Percentiles rank a stretch among this genome's conserved stretches.
These are phyloP conservation scores for Eilema caniola DNA, from an alignment of 2,888 invertebrate genomes.

Conservation along the genomic window DNA sequence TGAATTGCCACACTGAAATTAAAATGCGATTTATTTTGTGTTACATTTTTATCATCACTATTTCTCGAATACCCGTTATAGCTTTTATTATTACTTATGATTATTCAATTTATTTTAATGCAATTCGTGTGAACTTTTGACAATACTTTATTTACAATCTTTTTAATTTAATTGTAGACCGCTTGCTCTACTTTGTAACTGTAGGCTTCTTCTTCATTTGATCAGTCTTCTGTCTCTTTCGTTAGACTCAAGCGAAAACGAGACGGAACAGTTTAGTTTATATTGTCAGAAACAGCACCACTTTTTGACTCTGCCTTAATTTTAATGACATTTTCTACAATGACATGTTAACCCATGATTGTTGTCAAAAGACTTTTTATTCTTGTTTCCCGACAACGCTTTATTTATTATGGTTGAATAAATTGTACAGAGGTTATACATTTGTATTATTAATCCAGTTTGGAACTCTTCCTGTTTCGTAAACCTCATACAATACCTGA, in stretches of 20 bases:
- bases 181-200: no score
- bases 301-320: neutral
- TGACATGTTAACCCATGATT: neutral
- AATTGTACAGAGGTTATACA: slow-evolving; percentile 2
- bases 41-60: neutral
- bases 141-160: neutral
- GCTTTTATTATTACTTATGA: neutral
- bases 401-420: slow-evolving; percentile 4
- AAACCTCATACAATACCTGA: neutral
- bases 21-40: neutral
- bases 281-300: neutral
- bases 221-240: slow-evolving; percentile 1
- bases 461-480: neutral
- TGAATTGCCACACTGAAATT: neutral
- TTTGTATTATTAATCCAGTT: neutral
- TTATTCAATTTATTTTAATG: neutral
- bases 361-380: neutral
- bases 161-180: neutral
- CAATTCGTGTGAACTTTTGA: neutral
- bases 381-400: neutral
- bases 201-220: neutral
- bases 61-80: neutral
- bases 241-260: neutral
- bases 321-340: neutral
- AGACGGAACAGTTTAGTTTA: neutral